Percentiles rank a stretch among this genome's conserved stretches.
phyloP scores from a whole-genome alignment of 92 coral and sea anemone genomes.

The Parazoanthus darwini region DNA sequence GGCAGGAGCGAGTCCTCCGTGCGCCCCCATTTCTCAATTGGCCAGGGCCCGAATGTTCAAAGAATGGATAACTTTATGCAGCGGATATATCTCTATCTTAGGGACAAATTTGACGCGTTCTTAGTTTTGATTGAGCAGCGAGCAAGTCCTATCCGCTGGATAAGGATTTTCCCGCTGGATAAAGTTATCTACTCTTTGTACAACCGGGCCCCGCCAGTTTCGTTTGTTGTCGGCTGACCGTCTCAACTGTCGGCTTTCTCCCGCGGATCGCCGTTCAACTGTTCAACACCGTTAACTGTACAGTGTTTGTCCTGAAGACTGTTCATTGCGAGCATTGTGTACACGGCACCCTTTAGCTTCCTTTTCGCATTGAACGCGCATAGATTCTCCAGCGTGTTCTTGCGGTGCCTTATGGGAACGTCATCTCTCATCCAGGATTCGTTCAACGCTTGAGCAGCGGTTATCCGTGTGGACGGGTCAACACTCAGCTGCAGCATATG shows the following conservation, averaged over 20 bases:
- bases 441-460: slow-evolving; percentile 68
- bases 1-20: too few species aligned
- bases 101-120: too few species aligned
- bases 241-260: slow-evolving; percentile 2
- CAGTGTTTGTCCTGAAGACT: slow-evolving; percentile 48
- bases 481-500: slow-evolving; percentile 58
- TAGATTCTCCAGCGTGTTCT: slow-evolving; percentile 71
- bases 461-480: slow-evolving; percentile 61
- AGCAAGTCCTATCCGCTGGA: too few species aligned
- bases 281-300: not conserved
- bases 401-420: slow-evolving; percentile 65
- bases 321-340: slow-evolving; percentile 70
- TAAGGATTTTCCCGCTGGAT: too few species aligned
- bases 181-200: too few species aligned
- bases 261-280: not conserved
- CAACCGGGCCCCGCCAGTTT: too few species aligned
- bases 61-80: too few species aligned
- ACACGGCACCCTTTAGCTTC: slow-evolving; percentile 70
- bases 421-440: slow-evolving; percentile 64
- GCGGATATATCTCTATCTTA: too few species aligned
- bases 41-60: not conserved
- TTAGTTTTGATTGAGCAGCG: too few species aligned
- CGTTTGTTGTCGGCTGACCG: not conserved
- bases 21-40: too few species aligned
- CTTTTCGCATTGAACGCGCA: slow-evolving; percentile 72